Conservation (phyloP, 2,113 vertebrate species). For the Silurus meridionalis region DNA sequence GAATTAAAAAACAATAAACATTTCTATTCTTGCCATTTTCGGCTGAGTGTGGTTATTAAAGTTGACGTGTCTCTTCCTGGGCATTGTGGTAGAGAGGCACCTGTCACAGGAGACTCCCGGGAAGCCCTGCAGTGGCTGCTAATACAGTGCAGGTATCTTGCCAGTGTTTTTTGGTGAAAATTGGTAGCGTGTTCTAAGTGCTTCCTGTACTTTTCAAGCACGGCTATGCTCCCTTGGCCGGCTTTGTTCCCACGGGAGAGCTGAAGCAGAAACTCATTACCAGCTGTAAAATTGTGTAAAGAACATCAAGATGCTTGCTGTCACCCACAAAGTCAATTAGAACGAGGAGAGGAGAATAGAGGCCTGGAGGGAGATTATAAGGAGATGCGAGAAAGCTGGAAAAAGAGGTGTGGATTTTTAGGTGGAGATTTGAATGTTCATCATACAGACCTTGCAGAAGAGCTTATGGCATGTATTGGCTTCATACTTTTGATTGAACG, state of each 20-base stretch:
- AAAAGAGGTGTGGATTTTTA: background rate
- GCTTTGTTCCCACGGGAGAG: conserved; percentile 18
- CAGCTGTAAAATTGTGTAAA: conserved; percentile 53
- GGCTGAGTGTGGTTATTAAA: background rate
- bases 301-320: conserved; percentile 50
- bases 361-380: conserved; percentile 6
- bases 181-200: conserved; percentile 34
- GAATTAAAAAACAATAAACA: background rate
- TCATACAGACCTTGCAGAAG: background rate
- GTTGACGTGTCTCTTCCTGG: background rate
- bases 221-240: conserved; percentile 17
- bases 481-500: background rate
- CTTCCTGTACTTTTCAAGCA: conserved; percentile 33
- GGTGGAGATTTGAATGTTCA: background rate
- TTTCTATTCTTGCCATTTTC: background rate
- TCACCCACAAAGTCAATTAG: conserved; percentile 49
- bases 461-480: background rate
- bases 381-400: background rate
- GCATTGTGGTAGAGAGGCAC: background rate
- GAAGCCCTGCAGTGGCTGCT: background rate
- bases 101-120: background rate
- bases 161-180: conserved; percentile 30
- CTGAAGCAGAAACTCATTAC: conserved; percentile 50
- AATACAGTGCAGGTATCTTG: background rate
- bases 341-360: conserved; percentile 21